A percentile compares a stretch with the other conserved stretches of the same genome.
These are phyloP conservation scores for Cephus nigrinus DNA, from an alignment of 2,888 invertebrate genomes.

Conservation along the genomic window DNA sequence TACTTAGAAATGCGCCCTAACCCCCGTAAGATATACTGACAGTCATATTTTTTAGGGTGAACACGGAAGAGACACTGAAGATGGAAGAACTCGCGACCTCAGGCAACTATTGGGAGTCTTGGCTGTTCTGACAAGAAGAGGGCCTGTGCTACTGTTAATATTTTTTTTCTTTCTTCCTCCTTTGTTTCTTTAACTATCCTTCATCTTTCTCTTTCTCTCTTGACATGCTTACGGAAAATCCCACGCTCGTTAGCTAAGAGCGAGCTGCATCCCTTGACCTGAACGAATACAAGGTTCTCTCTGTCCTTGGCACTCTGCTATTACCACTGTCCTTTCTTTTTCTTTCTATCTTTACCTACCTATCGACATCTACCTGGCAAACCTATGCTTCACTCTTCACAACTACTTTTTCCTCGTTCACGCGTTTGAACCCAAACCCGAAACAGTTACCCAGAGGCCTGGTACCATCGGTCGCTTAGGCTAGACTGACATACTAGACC, in stretches of 20 bases:
- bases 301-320: background rate
- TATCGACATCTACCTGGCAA: background rate
- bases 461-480: too few species aligned
- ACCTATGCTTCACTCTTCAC: background rate
- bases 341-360: background rate
- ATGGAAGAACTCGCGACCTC: background rate
- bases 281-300: background rate
- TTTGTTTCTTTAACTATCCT: background rate
- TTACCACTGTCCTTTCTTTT: background rate
- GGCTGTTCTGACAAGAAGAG: background rate
- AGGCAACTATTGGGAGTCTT: background rate
- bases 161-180: background rate
- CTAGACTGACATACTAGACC: background rate
- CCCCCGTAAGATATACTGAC: background rate
- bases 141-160: background rate
- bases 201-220: constrained; percentile 23
- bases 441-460: too few species aligned
- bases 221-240: constrained; percentile 34
- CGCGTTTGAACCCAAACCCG: background rate
- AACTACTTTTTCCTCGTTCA: background rate
- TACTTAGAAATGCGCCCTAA: background rate
- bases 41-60: background rate
- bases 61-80: background rate
- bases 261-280: constrained; percentile 27
- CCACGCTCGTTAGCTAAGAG: constrained; percentile 29